These are phyloP conservation scores for Oreochromis spilurus DNA, from an alignment of 2,113 vertebrate genomes.

Conservation along the genomic window DNA sequence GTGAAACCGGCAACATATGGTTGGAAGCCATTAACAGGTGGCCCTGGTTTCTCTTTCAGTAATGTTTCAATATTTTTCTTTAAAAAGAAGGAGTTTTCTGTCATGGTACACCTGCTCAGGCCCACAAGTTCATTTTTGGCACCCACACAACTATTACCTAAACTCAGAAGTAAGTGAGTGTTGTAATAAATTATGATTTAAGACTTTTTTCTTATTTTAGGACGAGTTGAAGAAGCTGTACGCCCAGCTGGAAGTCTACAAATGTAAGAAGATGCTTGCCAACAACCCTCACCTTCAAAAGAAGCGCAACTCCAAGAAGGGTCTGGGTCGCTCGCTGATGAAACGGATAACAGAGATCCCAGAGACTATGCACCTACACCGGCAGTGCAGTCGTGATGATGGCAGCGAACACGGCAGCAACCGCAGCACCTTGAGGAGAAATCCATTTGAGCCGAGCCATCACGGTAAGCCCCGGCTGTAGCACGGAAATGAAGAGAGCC, in stretches of 20 bases:
- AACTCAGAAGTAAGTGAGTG: rapidly evolving
- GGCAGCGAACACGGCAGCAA: slow-evolving; percentile 77
- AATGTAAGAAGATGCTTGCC: slow-evolving; percentile 96
- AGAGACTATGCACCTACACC: slow-evolving; percentile 87
- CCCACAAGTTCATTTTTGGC: not conserved
- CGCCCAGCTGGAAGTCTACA: slow-evolving; percentile 93
- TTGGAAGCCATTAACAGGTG: not conserved
- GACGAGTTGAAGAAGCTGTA: slow-evolving; percentile 97
- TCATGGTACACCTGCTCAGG: not conserved
- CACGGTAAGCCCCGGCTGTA: slow-evolving; percentile 42
- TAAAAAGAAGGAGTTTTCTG: not conserved
- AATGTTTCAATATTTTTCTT: not conserved
- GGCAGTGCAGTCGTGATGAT: slow-evolving; percentile 91
- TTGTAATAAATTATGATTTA: not conserved
- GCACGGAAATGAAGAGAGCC: not conserved
- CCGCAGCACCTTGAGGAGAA: slow-evolving; percentile 79
- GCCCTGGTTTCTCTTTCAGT: not conserved
- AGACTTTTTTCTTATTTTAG: slow-evolving; percentile 53
- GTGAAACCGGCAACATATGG: not conserved
- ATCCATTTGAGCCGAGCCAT: slow-evolving; percentile 76
- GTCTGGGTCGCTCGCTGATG: slow-evolving; percentile 93
- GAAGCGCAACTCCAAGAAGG: slow-evolving; percentile 97
- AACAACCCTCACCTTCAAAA: slow-evolving; percentile 98
- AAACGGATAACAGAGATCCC: slow-evolving; percentile 96
- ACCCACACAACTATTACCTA: not conserved